Percentiles rank a stretch among this genome's conserved stretches.
phyloP scores from a whole-genome alignment of 2,888 invertebrate species.

The Acleris literana region DNA sequence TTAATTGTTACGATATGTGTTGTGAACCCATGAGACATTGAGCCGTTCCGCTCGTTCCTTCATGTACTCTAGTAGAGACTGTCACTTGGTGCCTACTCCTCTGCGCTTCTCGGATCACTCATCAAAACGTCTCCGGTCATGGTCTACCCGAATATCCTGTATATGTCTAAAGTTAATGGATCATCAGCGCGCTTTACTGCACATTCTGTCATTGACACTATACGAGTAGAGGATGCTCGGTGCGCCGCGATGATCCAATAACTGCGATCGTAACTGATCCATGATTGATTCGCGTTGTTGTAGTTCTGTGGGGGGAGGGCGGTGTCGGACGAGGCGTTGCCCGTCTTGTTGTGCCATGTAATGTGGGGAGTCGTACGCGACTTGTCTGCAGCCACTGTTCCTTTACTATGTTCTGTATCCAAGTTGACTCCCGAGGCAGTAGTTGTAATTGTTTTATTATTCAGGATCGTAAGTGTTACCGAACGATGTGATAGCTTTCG shows the following conservation, averaged over 20 bases:
- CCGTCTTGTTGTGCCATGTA: slow-evolving; percentile 47
- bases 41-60: slow-evolving; percentile 64
- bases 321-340: slow-evolving; percentile 45
- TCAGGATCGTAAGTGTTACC: slow-evolving; percentile 21
- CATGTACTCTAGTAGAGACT: slow-evolving; percentile 78
- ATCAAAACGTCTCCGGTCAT: slow-evolving; percentile 49
- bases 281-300: slow-evolving; percentile 46
- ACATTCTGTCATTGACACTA: background rate
- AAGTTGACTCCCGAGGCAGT: slow-evolving; percentile 32
- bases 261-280: slow-evolving; percentile 47
- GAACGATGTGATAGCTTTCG: slow-evolving; percentile 36
- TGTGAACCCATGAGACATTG: slow-evolving; percentile 81
- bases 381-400: slow-evolving; percentile 19
- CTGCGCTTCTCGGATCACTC: slow-evolving; percentile 72
- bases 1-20: slow-evolving; percentile 83
- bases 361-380: slow-evolving; percentile 43
- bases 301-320: slow-evolving; percentile 44
- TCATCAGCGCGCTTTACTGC: slow-evolving; percentile 44
- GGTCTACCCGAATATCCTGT: slow-evolving; percentile 54
- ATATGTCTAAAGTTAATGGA: slow-evolving; percentile 57
- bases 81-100: slow-evolving; percentile 81
- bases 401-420: slow-evolving; percentile 30
- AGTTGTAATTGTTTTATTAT: slow-evolving; percentile 27
- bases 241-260: slow-evolving; percentile 54
- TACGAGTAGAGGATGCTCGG: background rate